A percentile compares a stretch with the other conserved stretches of the same genome.
Evolutionary conservation across 2,797 vertebrate genomes (phyloP).

Genomic region (Zenarchopterus dispar): DNA sequence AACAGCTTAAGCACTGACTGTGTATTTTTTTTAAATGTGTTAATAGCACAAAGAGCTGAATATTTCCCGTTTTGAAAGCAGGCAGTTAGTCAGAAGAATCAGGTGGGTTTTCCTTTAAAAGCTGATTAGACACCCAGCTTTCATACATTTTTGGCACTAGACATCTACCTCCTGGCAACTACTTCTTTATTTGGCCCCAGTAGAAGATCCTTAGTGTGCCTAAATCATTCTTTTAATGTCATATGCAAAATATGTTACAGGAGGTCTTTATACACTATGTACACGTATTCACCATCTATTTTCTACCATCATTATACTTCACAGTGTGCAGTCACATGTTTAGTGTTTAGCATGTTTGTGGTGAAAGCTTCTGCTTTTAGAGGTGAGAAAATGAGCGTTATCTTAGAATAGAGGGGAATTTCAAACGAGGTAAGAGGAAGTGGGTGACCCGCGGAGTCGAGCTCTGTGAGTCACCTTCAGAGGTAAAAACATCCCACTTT

Average conservation of each 20-base stretch:
- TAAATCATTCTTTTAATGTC: slow-evolving; percentile 16
- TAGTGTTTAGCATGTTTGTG: too few relatives aligned
- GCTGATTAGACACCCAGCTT: not conserved
- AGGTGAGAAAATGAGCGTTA: not conserved
- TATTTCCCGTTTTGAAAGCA: not conserved
- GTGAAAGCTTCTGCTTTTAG: slow-evolving; percentile 5
- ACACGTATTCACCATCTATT: slow-evolving; percentile 15
- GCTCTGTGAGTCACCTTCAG: not conserved
- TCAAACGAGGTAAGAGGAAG: slow-evolving; percentile 16
- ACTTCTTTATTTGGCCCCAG: not conserved
- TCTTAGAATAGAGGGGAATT: not conserved
- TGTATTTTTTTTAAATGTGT: accelerated
- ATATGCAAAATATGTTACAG: slow-evolving; percentile 36
- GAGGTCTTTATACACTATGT: slow-evolving; percentile 17
- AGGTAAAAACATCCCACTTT: not conserved
- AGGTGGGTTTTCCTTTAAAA: slow-evolving; percentile 13
- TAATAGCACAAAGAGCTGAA: not conserved
- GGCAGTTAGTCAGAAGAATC: not conserved
- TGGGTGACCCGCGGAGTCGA: not conserved
- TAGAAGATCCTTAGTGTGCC: not conserved
- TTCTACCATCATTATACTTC: slow-evolving; percentile 23
- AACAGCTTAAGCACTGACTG: not conserved
- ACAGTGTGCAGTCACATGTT: slow-evolving; percentile 48
- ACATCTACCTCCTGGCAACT: not conserved
- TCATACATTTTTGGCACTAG: slow-evolving; percentile 5